These are phyloP conservation scores for Allygus modestus DNA, from an alignment of 2,888 invertebrate genomes.

Conservation along the genomic window DNA sequence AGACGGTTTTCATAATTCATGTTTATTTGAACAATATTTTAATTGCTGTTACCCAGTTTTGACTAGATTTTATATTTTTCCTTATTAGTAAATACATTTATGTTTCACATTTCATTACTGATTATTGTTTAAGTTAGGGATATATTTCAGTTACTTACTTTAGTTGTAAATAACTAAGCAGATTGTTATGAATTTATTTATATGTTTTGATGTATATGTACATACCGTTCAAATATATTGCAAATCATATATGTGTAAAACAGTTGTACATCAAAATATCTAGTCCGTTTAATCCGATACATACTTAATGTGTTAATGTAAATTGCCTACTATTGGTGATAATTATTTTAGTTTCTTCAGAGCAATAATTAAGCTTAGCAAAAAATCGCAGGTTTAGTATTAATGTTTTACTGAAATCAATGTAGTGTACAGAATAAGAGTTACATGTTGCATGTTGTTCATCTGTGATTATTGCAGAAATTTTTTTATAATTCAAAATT, in stretches of 20 bases:
- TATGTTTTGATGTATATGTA: slow-evolving; percentile 57
- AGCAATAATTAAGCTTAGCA: slow-evolving; percentile 36
- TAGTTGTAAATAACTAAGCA: slow-evolving; percentile 45
- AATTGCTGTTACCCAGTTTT: neutral
- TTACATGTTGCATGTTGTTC: slow-evolving; percentile 19
- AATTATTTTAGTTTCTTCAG: slow-evolving; percentile 11
- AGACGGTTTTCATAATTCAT: too few species aligned
- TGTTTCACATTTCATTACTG: neutral
- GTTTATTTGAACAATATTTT: neutral
- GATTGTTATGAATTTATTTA: slow-evolving; percentile 54
- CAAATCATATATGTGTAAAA: slow-evolving; percentile 38
- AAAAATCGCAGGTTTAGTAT: slow-evolving; percentile 3
- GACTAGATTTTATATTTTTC: neutral
- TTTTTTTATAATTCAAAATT: neutral
- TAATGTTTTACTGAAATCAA: neutral
- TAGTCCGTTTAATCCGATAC: slow-evolving; percentile 50
- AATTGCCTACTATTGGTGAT: slow-evolving; percentile 29
- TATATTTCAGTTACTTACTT: slow-evolving; percentile 33
- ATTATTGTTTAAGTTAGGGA: slow-evolving; percentile 1
- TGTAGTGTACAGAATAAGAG: slow-evolving; percentile 15
- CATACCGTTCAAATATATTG: slow-evolving; percentile 55
- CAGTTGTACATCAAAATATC: slow-evolving; percentile 58
- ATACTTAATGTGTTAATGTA: slow-evolving; percentile 30
- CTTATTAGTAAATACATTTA: neutral
- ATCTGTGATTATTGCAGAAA: slow-evolving; percentile 5